phyloP scores from a whole-genome alignment of 2,797 vertebrate species.

The Enteromius fasciolatus region DNA sequence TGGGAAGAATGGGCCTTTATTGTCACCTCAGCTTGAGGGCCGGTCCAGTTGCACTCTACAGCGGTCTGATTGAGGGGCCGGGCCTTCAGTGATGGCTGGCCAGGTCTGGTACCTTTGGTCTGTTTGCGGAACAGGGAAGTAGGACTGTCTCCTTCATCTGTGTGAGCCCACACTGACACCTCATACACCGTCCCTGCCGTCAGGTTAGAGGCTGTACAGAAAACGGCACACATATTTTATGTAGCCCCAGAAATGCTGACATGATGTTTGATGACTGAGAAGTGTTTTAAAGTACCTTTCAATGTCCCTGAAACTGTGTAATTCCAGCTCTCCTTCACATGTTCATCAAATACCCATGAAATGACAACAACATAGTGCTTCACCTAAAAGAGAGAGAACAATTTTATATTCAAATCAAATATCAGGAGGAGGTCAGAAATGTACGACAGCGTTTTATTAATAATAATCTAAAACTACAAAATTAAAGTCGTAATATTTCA shows the following conservation, averaged over 20 bases:
- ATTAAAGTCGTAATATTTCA: too few species aligned
- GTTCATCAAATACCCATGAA: conserved; percentile 92
- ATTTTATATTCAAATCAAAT: not conserved
- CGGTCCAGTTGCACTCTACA: conserved; percentile 92
- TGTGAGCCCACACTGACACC: conserved; percentile 92
- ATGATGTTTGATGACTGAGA: not conserved
- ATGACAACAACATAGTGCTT: conserved; percentile 85
- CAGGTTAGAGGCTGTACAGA: conserved; percentile 83
- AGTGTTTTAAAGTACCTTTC: conserved; percentile 75
- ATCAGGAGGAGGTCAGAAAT: not conserved
- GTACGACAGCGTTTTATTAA: not conserved
- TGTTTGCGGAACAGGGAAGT: conserved; percentile 83
- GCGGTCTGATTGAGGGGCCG: conserved; percentile 91
- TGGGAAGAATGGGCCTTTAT: not conserved
- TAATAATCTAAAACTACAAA: too few species aligned
- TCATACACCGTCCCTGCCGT: conserved; percentile 91
- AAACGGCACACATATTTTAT: not conserved
- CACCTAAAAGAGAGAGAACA: conserved; percentile 73
- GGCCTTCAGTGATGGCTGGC: conserved; percentile 85
- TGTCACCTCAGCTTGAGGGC: conserved; percentile 79
- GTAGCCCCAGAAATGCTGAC: not conserved
- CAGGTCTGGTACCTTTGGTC: conserved; percentile 83
- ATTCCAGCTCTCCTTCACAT: conserved; percentile 88
- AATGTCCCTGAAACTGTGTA: conserved; percentile 77
- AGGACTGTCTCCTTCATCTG: conserved; percentile 90